These are phyloP conservation scores for Cryptophagus acutangulus DNA, from an alignment of 2,888 invertebrate species.

Conservation along the genomic window DNA sequence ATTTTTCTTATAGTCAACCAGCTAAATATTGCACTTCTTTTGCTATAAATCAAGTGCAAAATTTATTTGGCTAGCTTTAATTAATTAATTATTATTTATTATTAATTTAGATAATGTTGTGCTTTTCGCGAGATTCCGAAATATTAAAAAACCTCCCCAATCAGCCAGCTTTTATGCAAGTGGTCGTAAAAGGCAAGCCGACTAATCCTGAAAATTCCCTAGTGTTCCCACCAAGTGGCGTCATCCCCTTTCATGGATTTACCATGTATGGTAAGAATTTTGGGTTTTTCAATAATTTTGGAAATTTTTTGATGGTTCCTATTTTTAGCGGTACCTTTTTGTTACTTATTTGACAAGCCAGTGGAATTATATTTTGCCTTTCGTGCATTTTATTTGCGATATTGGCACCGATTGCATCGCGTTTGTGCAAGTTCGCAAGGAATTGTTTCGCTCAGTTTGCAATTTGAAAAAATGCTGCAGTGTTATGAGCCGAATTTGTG, in stretches of 20 bases:
- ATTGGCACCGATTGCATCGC: constrained; percentile 87
- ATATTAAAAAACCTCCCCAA: constrained; percentile 67
- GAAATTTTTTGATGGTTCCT: not conserved
- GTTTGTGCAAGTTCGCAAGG: constrained; percentile 92
- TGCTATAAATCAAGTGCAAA: too few species aligned
- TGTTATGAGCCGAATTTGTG: constrained; percentile 86
- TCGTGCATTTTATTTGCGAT: constrained; percentile 83
- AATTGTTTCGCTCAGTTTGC: constrained; percentile 80
- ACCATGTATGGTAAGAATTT: constrained; percentile 86
- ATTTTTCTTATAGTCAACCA: not conserved
- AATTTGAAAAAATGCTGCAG: constrained; percentile 86
- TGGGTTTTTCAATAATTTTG: not conserved
- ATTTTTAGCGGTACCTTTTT: constrained; percentile 81
- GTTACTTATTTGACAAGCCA: constrained; percentile 87
- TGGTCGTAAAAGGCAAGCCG: constrained; percentile 68
- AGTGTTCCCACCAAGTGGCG: constrained; percentile 87
- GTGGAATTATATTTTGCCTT: constrained; percentile 84
- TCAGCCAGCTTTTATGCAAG: constrained; percentile 63
- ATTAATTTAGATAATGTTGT: constrained; percentile 82
- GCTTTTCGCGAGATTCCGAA: constrained; percentile 85
- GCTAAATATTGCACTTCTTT: not conserved
- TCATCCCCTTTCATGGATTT: constrained; percentile 95
- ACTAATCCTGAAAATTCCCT: constrained; percentile 64
- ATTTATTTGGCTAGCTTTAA: too few species aligned
- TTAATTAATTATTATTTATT: constrained; percentile 25